Evolutionary conservation across 2,113 vertebrate genomes (phyloP), one percentile per base, ranked within the genome.

Genomic region (Turdus rufiventris): DNA sequence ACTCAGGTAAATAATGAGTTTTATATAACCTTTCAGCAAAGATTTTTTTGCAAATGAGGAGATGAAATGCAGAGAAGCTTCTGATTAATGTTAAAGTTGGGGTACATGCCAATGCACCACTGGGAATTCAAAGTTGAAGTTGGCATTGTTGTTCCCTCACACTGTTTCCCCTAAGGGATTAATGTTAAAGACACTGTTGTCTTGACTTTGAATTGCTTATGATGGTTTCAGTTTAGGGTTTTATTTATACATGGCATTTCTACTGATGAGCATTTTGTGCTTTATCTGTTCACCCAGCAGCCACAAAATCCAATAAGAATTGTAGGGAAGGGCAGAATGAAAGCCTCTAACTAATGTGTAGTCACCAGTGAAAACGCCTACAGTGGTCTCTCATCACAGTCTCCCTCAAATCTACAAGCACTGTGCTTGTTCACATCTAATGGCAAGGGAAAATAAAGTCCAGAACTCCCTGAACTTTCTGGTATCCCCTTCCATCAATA

Each of bases 1-100:
- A 96, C 88, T 96, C 91, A 97, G 92, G 93, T 94, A 95, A 96
- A 96, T 96, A 95, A 96, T 94, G 94, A 96, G 88, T 96, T 96
- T 96, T 95, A 95, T 86, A 96, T 95, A 95, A 93, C 93, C 67
- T 90, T 91, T 96, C 90, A 86, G 89, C 93, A 95, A 96, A 95
- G 80, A 93, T 92, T 94, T 96, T 94, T 95, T 96, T 92, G 57
- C 79, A 93, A 93, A 97, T 95, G 91, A 94, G 92, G 75, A 95
- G 78, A 73, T 80, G 71, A 95, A 91, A 93, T 83, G 85, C 89
- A 89, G 85, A 85, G 91, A 89, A 91, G 93, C 91, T 91, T 93
- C 80, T 94, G 88, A 95, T 95, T 94, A 97, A 91, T 94, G 73
- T 83, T 79, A 73, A 94, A 94, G 65, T 96, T 88, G 89, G 87